Evolutionary conservation across 1,140 invertebrate species (phyloP), one percentile per base, ranked within the genome.

Genomic region (Scaptodrosophila lebanonensis): DNA sequence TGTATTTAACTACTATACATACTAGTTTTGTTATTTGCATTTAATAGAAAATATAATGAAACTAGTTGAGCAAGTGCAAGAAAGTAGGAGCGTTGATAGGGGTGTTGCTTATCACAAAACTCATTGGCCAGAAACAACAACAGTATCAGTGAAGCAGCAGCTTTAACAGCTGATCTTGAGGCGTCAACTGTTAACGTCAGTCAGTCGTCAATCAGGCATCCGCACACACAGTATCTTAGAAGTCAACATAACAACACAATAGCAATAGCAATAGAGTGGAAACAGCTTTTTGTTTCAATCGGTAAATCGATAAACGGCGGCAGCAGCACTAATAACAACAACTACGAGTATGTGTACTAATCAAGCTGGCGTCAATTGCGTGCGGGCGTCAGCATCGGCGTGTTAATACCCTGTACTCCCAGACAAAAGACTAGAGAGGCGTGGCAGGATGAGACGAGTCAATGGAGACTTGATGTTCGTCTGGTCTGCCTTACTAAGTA

Each of bases 161-260:
- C 63, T n/a, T 4, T 35, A 73, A 70, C 73, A 79, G 73, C 75
- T 79, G 73, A 79, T 79, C 60, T 49, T 43, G 29, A 32, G 49
- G 22, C 30, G n/a, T n/a, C n/a, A n/a, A n/a, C n/a, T n/a, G n/a
- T 38, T 61, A 63, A 70, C 61, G 52, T 66, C 53, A 56, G 8
- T 25, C 22, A 25, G 22, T 25, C 22, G 22, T 25, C 22, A 25
- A 8, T 25, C 8, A 25, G 22, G n/a, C 3, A 25, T 4, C 3
- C 22, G 22, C 22, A 25, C 22, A 25, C 22, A 25, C 22, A 25
- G n/a, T n/a, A n/a, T n/a, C n/a, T n/a, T n/a, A n/a, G n/a, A n/a
- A n/a, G n/a, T n/a, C n/a, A n/a, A n/a, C n/a, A n/a, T n/a, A n/a
- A n/a, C n/a, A n/a, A n/a, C n/a, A n/a, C n/a, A n/a, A n/a, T n/a